Percentiles rank a stretch among this genome's conserved stretches.
Conservation (phyloP, 2,888 invertebrate species). For the Amphimallon solstitiale region DNA sequence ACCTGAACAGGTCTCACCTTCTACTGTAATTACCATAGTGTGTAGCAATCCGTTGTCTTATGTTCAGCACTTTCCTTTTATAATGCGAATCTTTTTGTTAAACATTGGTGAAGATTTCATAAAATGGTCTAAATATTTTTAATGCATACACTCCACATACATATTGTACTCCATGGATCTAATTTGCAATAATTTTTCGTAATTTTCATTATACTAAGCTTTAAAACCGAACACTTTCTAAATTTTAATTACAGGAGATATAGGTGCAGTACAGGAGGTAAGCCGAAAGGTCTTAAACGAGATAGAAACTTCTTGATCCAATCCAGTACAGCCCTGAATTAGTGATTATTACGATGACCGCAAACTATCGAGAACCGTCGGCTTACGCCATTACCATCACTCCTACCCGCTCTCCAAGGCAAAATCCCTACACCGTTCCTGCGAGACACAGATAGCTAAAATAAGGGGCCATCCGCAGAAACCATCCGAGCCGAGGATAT, state of each 20-base stretch:
- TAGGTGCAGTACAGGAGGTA: slow-evolving; percentile 10
- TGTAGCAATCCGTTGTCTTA: too few relatives aligned
- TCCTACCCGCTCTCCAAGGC: slow-evolving; percentile 44
- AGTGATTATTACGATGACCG: slow-evolving; percentile 50
- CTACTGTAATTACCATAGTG: too few relatives aligned
- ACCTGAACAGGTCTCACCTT: too few relatives aligned
- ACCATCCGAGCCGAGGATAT: neutral
- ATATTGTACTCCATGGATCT: too few relatives aligned
- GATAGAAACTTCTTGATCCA: slow-evolving; percentile 30
- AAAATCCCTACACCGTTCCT: slow-evolving; percentile 59
- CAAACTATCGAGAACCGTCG: slow-evolving; percentile 47
- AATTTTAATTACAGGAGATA: neutral
- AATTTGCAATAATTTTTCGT: too few relatives aligned
- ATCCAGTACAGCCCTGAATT: slow-evolving; percentile 42
- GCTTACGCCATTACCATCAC: slow-evolving; percentile 49
- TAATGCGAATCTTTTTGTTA: too few relatives aligned
- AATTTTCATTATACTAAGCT: too few relatives aligned
- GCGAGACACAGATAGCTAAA: slow-evolving; percentile 61
- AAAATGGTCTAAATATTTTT: too few relatives aligned
- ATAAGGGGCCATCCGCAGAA: slow-evolving; percentile 42
- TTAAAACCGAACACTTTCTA: neutral
- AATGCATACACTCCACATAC: too few relatives aligned
- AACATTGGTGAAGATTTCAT: too few relatives aligned
- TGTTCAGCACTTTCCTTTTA: too few relatives aligned
- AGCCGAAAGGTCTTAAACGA: slow-evolving; percentile 17